Percentiles rank a stretch among this genome's conserved stretches.
These are phyloP conservation scores for Cyclina sinensis DNA, from an alignment of 1,140 invertebrate genomes.

Conservation along the genomic window DNA sequence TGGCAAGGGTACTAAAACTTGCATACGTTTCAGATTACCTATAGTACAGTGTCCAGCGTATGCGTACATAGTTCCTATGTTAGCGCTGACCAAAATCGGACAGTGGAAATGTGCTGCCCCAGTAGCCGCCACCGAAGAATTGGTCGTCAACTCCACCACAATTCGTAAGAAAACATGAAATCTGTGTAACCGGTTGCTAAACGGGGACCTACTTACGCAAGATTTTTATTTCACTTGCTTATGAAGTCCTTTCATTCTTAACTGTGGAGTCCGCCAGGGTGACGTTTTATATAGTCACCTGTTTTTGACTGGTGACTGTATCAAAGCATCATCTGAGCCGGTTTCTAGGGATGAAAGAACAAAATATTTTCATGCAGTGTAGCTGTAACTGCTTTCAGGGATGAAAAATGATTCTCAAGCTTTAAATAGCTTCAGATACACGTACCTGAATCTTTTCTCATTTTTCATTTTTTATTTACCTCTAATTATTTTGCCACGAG, in stretches of 20 bases:
- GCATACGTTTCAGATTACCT: conserved; percentile 65
- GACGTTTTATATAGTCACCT: not conserved
- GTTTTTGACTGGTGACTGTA: not conserved
- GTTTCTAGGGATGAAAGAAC: not conserved
- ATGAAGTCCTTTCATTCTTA: not conserved
- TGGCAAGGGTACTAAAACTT: conserved; percentile 6
- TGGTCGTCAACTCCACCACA: not conserved
- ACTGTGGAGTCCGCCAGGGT: not conserved
- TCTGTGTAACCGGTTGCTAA: conserved; percentile 23
- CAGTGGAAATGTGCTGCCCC: conserved; percentile 62
- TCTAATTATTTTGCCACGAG: too few relatives aligned
- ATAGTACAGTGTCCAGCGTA: conserved; percentile 73
- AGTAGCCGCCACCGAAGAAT: not conserved
- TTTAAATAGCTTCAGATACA: too few relatives aligned
- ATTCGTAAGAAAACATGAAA: conserved; percentile 26
- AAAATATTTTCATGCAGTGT: not conserved
- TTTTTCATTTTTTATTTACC: too few relatives aligned
- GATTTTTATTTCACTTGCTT: not conserved
- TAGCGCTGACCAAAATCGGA: conserved; percentile 65
- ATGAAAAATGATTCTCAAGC: not conserved
- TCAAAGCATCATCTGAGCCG: not conserved
- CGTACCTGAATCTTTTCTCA: too few relatives aligned
- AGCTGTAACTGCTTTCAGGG: conserved; percentile 12
- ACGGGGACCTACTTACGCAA: conserved; percentile 25
- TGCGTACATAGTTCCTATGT: conserved; percentile 72